These are phyloP conservation scores for Lasiurus borealis DNA, from an alignment of 2,113 vertebrate genomes.

Conservation along the genomic window DNA sequence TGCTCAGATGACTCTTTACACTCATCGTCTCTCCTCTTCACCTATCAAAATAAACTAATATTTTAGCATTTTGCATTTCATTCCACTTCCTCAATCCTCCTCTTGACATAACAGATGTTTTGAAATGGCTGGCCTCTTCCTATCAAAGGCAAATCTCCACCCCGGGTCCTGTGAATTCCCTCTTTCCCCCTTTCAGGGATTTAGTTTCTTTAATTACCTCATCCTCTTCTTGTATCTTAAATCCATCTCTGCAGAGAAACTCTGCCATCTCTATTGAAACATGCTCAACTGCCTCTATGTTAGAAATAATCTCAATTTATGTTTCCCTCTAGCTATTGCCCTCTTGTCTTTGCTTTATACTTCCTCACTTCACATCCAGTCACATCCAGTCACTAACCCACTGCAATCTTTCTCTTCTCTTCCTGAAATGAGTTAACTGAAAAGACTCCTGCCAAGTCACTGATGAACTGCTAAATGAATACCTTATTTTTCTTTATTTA, in stretches of 20 bases:
- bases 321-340: neutral
- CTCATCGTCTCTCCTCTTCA: neutral
- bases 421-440: neutral
- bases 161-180: neutral
- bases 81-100: neutral
- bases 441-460: neutral
- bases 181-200: neutral
- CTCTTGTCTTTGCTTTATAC: neutral
- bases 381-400: neutral
- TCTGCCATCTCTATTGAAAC: neutral
- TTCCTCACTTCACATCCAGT: neutral
- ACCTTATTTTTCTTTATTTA: neutral
- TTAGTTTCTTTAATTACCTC: neutral
- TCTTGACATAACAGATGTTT: neutral
- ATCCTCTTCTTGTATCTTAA: neutral
- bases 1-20: neutral
- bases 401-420: neutral
- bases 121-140: neutral
- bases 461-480: neutral
- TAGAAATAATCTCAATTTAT: neutral
- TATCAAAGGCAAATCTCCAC: neutral
- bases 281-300: neutral
- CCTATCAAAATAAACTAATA: neutral
- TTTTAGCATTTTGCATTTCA: neutral
- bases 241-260: neutral